Percentiles rank a stretch among this genome's conserved stretches.
phyloP scores from a whole-genome alignment of 1,140 invertebrate species.

The Drosophila lini region DNA sequence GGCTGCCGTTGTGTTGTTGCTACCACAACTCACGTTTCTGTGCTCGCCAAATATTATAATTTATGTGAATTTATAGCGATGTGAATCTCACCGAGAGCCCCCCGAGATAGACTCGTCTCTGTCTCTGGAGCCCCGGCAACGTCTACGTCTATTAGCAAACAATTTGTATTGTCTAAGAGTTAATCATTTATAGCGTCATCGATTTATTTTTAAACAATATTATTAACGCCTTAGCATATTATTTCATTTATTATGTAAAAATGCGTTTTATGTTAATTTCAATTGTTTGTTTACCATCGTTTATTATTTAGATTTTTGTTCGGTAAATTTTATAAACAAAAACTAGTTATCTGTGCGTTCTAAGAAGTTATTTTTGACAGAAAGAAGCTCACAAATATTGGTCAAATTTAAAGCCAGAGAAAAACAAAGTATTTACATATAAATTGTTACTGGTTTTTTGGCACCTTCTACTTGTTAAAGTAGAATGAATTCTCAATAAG shows the following conservation, averaged over 20 bases:
- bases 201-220: conserved; percentile 78
- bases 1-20: conserved; percentile 36
- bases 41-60: conserved; percentile 80
- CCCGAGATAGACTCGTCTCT: conserved; percentile 49
- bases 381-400: conserved; percentile 10
- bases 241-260: conserved; percentile 62
- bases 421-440: conserved; percentile 11
- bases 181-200: conserved; percentile 78
- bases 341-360: conserved; percentile 32
- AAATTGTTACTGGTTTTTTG: background rate
- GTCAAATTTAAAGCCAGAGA: conserved; percentile 15
- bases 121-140: conserved; percentile 15
- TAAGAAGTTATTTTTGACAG: background rate
- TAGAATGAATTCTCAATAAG: background rate
- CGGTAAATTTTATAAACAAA: conserved; percentile 7
- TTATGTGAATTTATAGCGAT: conserved; percentile 76
- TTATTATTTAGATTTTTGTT: background rate
- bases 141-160: conserved; percentile 71
- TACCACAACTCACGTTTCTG: conserved; percentile 62
- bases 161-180: conserved; percentile 81
- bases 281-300: conserved; percentile 36
- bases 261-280: conserved; percentile 57
- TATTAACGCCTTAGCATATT: conserved; percentile 74
- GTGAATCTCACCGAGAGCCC: conserved; percentile 60
- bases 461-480: background rate